Percentiles rank a stretch among this genome's conserved stretches.
These are phyloP conservation scores for Hoplias malabaricus DNA, from an alignment of 2,113 vertebrate genomes.

Conservation along the genomic window DNA sequence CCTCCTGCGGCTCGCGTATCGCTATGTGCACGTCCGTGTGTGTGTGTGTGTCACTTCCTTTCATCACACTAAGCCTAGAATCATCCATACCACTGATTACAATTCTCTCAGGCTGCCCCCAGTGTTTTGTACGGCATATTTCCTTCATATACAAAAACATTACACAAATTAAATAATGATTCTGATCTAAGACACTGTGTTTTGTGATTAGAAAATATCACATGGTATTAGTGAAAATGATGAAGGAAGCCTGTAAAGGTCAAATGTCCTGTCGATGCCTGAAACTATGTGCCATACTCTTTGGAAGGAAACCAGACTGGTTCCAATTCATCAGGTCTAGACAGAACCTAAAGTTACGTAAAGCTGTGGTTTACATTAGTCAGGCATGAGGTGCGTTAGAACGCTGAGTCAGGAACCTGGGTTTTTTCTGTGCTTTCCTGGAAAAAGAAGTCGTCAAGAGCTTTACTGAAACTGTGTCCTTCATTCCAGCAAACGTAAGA, in stretches of 20 bases:
- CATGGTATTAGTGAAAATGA: neutral
- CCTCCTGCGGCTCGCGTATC: neutral
- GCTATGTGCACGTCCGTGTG: neutral
- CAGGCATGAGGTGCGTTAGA: neutral
- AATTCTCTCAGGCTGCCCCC: too few relatives aligned
- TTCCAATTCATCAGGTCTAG: too few relatives aligned
- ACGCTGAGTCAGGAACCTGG: neutral
- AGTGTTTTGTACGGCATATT: neutral
- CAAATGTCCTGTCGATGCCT: neutral
- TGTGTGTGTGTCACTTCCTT: neutral
- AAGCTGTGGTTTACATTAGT: neutral
- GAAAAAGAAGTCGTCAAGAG: neutral
- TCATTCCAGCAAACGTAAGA: neutral
- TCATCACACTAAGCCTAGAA: neutral
- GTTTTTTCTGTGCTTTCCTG: neutral
- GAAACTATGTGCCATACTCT: neutral
- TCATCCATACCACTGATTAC: neutral
- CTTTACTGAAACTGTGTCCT: neutral
- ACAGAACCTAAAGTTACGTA: neutral
- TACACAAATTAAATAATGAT: neutral
- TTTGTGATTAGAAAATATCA: neutral
- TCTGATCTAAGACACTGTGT: neutral
- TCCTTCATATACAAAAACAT: neutral
- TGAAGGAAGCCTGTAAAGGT: neutral
- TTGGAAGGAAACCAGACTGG: neutral